A percentile compares a stretch with the other conserved stretches of the same genome.
Conservation (phyloP, 2,113 vertebrate species). For the Zapus hudsonius region DNA sequence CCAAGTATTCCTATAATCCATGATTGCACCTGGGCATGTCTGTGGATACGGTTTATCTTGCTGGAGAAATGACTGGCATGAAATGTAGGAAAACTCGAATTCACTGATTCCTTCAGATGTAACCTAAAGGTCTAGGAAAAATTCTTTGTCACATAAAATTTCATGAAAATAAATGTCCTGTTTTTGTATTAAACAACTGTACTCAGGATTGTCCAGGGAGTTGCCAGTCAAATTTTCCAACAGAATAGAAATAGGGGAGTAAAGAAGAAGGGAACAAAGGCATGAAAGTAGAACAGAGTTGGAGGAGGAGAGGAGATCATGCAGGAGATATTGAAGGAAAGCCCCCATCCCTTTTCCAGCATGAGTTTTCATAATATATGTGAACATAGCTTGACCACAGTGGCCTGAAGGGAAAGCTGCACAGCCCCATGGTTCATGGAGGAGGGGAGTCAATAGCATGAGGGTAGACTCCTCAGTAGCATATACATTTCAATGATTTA, state of each 20-base stretch:
- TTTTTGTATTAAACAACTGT: background rate
- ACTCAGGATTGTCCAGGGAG: accelerated
- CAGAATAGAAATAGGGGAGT: background rate
- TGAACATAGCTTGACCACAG: background rate
- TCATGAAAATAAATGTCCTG: background rate
- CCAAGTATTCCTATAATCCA: background rate
- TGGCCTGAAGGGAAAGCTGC: background rate
- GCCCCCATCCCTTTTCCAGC: background rate
- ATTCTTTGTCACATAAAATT: background rate
- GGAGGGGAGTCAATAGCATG: background rate
- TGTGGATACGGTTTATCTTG: background rate
- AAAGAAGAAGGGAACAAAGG: background rate
- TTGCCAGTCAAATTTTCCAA: background rate
- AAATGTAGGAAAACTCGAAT: background rate
- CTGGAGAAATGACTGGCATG: background rate
- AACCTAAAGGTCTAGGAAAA: background rate
- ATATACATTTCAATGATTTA: background rate
- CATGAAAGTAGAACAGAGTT: background rate
- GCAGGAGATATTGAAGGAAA: background rate
- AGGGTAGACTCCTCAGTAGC: background rate
- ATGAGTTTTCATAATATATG: background rate
- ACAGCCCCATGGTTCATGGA: background rate
- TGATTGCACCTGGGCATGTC: background rate
- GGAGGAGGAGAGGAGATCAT: accelerated
- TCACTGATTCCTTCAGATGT: background rate